Base-by-base conservation (phyloP, 2,888 invertebrate genomes). In the Cephus spinipes region DNA sequence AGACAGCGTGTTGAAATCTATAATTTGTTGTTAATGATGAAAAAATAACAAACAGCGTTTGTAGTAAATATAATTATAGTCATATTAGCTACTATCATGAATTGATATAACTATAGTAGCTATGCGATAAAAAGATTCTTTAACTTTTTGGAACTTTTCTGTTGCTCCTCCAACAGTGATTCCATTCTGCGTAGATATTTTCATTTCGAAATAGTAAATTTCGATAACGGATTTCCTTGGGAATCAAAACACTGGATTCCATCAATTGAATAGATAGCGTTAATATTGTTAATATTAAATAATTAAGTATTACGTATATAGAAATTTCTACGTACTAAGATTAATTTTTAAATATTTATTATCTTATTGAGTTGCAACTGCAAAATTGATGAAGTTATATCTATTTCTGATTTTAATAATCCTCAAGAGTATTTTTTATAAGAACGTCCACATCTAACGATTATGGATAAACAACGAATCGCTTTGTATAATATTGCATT, bases 401-500 rank as follows among this genome's bases (percentile, higher is more conserved):
- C 23, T 55, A 9, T 55, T 55, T 55, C 55, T 55, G 23, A 55
- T 55, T 55, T 23, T 23, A 23, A 55, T 55, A 55, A 55, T 23
- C 23, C 55, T 23, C 55, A 55, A 9, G 23, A 55, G 55, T 55
- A 55, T 55, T 55, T 55, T 55, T 55, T 23, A 23, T 23, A 55
- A 55, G 55, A 55, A 55, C 9, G 9, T 55, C 55, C 9, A 55
- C 23, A 55, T 55, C 55, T 55, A 55, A 55, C 9, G 55, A 55
- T 55, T 9, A 55, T 55, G 23, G 55, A 55, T 55, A 55, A 55
- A 9, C 40, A 9, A 23, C 55, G 55, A 55, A 79, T 73, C 83
- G 89, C 89, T 89, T 89, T 89, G 89, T 89, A 89, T 83, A 89
- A 88, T 88, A 85, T 83, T 84, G 89, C 88, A 81, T 88, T 76